Conservation (phyloP, 2,797 vertebrate genomes). For the Anabacerthia variegaticeps region DNA sequence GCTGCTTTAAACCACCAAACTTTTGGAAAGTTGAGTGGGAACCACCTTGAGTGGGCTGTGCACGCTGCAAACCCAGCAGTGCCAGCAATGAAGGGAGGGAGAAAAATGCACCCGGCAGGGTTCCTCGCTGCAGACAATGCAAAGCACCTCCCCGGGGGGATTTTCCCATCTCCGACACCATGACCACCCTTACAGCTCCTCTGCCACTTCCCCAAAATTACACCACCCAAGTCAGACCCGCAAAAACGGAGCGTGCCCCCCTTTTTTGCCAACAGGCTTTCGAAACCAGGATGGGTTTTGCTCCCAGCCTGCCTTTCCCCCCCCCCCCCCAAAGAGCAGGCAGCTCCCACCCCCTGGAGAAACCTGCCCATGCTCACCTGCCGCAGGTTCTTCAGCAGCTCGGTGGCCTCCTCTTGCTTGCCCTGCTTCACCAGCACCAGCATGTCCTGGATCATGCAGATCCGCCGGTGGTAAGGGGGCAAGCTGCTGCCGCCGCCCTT, state of each 20-base stretch:
- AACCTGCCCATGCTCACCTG: conserved; percentile 81
- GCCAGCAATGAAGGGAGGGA: background rate
- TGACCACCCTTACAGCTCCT: background rate
- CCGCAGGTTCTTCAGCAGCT: conserved; percentile 91
- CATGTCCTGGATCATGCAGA: conserved; percentile 96
- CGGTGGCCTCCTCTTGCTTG: conserved; percentile 90
- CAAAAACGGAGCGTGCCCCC: background rate
- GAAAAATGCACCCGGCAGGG: background rate
- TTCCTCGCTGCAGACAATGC: background rate
- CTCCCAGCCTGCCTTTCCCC: rapidly evolving
- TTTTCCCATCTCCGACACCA: background rate
- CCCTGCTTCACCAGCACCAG: conserved; percentile 92
- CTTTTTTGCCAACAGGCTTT: rapidly evolving
- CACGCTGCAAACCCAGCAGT: background rate
- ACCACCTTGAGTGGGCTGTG: background rate
- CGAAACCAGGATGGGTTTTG: rapidly evolving
- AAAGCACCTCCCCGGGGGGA: background rate
- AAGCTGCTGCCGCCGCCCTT: conserved; percentile 13
- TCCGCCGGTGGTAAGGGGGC: conserved; percentile 92
- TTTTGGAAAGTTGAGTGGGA: conserved; percentile 48
- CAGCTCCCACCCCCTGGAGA: background rate
- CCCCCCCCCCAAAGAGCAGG: background rate
- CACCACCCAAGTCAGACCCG: rapidly evolving
- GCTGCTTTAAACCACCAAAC: background rate
- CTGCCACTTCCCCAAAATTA: background rate